Conservation (phyloP, 1,140 invertebrate genomes). For the Sitodiplosis mosellana region DNA sequence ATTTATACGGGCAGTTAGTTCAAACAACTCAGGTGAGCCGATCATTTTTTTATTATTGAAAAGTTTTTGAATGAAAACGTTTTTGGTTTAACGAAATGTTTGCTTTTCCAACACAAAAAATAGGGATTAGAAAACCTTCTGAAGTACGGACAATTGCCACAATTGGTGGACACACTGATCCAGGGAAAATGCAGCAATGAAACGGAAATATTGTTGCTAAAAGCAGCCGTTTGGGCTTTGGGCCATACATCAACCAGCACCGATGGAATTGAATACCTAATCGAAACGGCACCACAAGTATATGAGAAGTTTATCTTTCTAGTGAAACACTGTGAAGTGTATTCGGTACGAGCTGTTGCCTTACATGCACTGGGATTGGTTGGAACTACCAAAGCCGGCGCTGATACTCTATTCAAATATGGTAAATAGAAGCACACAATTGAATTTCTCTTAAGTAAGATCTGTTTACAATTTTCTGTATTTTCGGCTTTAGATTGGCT, state of each 20-base stretch:
- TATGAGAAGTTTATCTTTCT: constrained; percentile 30
- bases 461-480: background rate
- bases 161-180: constrained; percentile 27
- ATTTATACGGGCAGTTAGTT: constrained; percentile 75
- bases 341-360: constrained; percentile 73
- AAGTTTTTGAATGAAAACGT: too few relatives aligned
- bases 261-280: constrained; percentile 52
- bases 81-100: too few relatives aligned
- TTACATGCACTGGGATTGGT: constrained; percentile 74
- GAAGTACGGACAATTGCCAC: constrained; percentile 25
- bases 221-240: constrained; percentile 77
- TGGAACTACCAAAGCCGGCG: constrained; percentile 61
- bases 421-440: too few relatives aligned
- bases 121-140: constrained; percentile 45
- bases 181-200: constrained; percentile 35
- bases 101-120: too few relatives aligned
- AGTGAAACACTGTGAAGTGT: constrained; percentile 59
- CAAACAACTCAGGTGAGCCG: constrained; percentile 43
- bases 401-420: constrained; percentile 47
- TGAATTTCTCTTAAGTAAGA: constrained; percentile 3
- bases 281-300: constrained; percentile 24
- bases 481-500: constrained; percentile 46
- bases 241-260: constrained; percentile 63
- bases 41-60: too few relatives aligned
- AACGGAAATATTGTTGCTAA: constrained; percentile 51